Evolutionary conservation across 53 echinoderm and acorn worm genomes (phyloP), one percentile per base, ranked within the genome.

Genomic region (Echinometra lucunter): DNA sequence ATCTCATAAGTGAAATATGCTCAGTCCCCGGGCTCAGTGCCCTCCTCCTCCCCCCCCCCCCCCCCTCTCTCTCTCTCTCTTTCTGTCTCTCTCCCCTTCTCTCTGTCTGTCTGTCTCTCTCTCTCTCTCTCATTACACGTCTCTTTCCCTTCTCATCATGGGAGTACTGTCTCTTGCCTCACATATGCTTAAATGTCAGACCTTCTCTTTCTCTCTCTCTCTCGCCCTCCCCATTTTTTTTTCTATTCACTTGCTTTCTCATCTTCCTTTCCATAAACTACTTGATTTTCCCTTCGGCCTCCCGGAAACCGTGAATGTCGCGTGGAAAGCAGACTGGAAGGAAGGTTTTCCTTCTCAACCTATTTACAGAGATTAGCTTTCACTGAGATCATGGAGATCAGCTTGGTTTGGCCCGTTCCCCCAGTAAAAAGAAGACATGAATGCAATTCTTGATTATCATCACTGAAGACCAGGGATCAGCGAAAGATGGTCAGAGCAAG

Each of bases 401-500:
- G 35, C 38, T 30, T 72, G 2, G 78, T 78, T 69, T 69, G 69
- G 7, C 32, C 19, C 11, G 69, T 32, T 69, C 69, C 69, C 11
- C 69, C 11, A 15, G 9, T 78, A 38, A 21, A 21, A 19, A 42
- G 17, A 42, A 17, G 19, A 40, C 12, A 23, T 78, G 42, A 78
- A 78, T 78, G 78, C 4, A 42, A n/a, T 72, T 72, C 72, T 72
- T 72, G 72, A 42, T 42, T 40, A 42, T 78, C 38, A 78, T 78
- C 69, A 69, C 69, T 34, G 34, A 10, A 17, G 78, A 78, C 38
- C 42, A 78, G 23, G 23, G 78, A 78, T 78, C 16, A 78, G 38
- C 40, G 42, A 21, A 78, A 35, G 38, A 38, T 78, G 19, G 19
- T 40, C 69, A 8, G 17, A 40, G 21, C 78, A 4, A 53, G 19